Evolutionary conservation across 2,888 invertebrate genomes (phyloP), one percentile per base, ranked within the genome.

Genomic region (Heliconius ismenius): DNA sequence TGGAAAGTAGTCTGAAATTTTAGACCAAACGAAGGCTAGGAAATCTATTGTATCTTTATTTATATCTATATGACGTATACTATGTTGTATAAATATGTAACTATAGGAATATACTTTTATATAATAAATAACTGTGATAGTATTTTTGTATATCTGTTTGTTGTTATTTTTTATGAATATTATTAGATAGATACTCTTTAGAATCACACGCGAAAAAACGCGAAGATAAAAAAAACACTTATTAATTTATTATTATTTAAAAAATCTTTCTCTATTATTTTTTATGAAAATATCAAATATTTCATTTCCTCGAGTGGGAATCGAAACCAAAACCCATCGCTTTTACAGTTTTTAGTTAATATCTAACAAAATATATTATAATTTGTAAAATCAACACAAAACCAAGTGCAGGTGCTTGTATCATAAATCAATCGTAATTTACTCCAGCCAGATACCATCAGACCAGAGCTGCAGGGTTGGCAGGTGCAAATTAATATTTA

Each of bases 401-500:
- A 60, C 70, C 54, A 58, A 63, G 36, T 39, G 64, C 64, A 58
- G 54, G 58, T 28, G 49, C 58, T 69, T 76, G 69, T 70, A 72
- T 54, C 54, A 64, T 76, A 64, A 65, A 76, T 64, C 70, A 72
- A 75, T 75, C 75, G 75, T 69, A 75, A 75, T 75, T 75, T 75
- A 75, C 69, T 69, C 62, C 39, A 43, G 63, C 63, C 73, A 73
- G 76, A 76, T 73, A 78, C 58, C 67, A 78, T 78, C 75, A 21
- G 21, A 67, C 72, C 77, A n/a, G 60, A 72, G 75, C 72, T 73
- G 49, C n/a, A 72, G 75, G 77, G 76, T 60, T 78, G 77, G 72
- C 75, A 75, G 75, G 75, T 78, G 78, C 75, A 54, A 73, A 73
- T 67, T 76, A 72, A 74, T 74, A 76, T 78, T 73, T 75, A 73